Evolutionary conservation across 1,140 invertebrate genomes (phyloP).

Genomic region (Heliothis virescens): DNA sequence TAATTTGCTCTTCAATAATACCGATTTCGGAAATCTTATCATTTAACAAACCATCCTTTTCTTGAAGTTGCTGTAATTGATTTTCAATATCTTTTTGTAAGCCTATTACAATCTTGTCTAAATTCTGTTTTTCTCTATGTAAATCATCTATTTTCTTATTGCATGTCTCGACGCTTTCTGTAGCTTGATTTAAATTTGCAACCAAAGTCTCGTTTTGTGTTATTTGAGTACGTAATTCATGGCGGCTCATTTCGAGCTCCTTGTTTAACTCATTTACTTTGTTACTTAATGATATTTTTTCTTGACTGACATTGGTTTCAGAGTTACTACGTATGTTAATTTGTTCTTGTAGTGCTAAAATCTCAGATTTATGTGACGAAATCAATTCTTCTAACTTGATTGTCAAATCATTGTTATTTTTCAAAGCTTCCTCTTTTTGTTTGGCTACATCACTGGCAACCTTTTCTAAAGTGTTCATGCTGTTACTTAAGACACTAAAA

Average conservation of each 20-base stretch:
- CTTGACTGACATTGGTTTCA: not conserved
- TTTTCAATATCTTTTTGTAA: not conserved
- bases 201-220: conserved; percentile 1
- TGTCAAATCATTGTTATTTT: conserved; percentile 49
- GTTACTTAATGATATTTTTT: conserved; percentile 7
- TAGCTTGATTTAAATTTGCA: conserved; percentile 13
- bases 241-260: conserved; percentile 37
- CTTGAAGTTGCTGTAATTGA: not conserved
- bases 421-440: conserved; percentile 59
- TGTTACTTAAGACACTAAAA: conserved; percentile 58
- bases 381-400: conserved; percentile 29
- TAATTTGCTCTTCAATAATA: conserved; percentile 47
- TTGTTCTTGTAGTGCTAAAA: conserved; percentile 42
- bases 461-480: conserved; percentile 58
- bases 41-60: conserved; percentile 14
- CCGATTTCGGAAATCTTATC: conserved; percentile 28
- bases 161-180: not conserved
- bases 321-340: conserved; percentile 9
- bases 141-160: conserved; percentile 1
- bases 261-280: conserved; percentile 29
- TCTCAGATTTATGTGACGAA: conserved; percentile 44
- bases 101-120: not conserved
- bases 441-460: conserved; percentile 50
- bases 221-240: conserved; percentile 35
- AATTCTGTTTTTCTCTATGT: not conserved